Conservation (phyloP, 2,888 invertebrate genomes). For the Lysandra coridon region DNA sequence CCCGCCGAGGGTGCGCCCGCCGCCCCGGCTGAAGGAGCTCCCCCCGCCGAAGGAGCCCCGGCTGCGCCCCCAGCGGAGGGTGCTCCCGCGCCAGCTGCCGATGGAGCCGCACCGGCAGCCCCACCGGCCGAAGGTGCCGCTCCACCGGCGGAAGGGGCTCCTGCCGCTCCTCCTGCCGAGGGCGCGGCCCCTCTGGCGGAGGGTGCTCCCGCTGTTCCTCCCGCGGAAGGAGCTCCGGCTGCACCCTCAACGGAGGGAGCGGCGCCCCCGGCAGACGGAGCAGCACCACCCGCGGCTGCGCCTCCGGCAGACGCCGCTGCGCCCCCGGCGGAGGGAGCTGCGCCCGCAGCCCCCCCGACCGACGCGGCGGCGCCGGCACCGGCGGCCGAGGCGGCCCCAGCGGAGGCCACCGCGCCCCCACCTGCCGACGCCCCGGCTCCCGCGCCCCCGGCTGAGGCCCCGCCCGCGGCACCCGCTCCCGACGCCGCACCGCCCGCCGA, state of each 20-base stretch:
- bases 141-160: constrained; percentile 43
- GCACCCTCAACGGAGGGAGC: constrained; percentile 40
- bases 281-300: constrained; percentile 43
- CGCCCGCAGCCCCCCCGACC: constrained; percentile 25
- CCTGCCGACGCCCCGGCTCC: constrained; percentile 46
- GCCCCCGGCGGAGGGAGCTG: constrained; percentile 4
- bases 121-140: constrained; percentile 46
- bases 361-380: constrained; percentile 46
- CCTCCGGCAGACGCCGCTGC: constrained; percentile 43
- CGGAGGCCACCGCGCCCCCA: constrained; percentile 43
- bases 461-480: constrained; percentile 38
- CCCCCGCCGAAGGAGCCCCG: constrained; percentile 46
- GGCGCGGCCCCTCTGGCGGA: constrained; percentile 40
- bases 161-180: constrained; percentile 45
- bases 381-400: constrained; percentile 40
- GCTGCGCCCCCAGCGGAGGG: constrained; percentile 46
- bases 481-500: constrained; percentile 40
- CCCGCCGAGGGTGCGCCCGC: constrained; percentile 33
- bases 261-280: constrained; percentile 40
- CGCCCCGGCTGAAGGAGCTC: constrained; percentile 40
- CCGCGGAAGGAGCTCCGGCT: constrained; percentile 41
- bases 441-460: constrained; percentile 38
- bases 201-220: constrained; percentile 42
- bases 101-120: constrained; percentile 52
- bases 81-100: constrained; percentile 42